Percentiles rank a stretch among this genome's conserved stretches.
Conservation (phyloP, 1,140 invertebrate species). For the Papilio helenus region DNA sequence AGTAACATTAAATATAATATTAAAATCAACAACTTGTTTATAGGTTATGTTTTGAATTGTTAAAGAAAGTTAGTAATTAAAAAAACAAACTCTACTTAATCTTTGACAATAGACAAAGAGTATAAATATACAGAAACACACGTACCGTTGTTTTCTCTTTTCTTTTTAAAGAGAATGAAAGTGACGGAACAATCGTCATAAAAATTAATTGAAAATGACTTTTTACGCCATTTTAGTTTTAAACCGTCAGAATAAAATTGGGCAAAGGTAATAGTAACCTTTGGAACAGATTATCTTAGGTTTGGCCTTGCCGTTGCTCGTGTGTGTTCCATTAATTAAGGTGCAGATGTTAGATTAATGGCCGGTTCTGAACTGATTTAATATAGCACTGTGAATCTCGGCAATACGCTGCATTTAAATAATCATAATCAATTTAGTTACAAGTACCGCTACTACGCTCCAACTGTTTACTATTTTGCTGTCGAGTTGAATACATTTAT, state of each 20-base stretch:
- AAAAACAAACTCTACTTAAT: too few species aligned
- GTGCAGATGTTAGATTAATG: background rate
- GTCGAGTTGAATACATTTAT: background rate
- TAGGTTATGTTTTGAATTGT: background rate
- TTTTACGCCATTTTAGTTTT: background rate
- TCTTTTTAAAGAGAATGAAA: too few species aligned
- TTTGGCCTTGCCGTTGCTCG: background rate
- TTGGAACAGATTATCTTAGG: background rate
- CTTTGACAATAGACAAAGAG: too few species aligned
- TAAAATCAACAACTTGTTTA: background rate
- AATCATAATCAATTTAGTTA: conserved; percentile 18
- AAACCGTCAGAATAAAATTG: background rate
- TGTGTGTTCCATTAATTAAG: conserved; percentile 28
- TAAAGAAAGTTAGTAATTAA: too few species aligned
- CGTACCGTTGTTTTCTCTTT: too few species aligned
- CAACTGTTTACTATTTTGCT: background rate
- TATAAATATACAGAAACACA: too few species aligned
- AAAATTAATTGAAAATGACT: too few species aligned
- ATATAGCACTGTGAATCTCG: conserved; percentile 27
- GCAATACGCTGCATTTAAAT: conserved; percentile 7
- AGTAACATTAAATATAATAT: background rate
- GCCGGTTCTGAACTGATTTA: conserved; percentile 25
- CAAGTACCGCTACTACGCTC: conserved; percentile 4
- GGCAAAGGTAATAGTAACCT: background rate
- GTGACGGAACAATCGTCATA: too few species aligned